These are phyloP conservation scores for Nipponia nippon DNA, from an alignment of 2,113 vertebrate genomes.

Conservation along the genomic window DNA sequence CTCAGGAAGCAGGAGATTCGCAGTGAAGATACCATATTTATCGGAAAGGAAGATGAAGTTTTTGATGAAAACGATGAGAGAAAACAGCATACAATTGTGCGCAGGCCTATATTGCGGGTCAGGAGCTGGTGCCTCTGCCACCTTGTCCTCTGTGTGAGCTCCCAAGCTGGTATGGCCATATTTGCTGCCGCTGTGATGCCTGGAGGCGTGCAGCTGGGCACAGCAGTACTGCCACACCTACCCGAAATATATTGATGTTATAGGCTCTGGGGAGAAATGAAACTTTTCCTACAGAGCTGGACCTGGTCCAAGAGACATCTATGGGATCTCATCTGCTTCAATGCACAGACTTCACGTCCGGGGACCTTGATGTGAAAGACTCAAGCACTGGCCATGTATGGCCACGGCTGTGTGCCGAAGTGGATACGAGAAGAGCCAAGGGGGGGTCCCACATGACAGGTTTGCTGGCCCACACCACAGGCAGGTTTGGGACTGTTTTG, in stretches of 20 bases:
- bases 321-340: no score
- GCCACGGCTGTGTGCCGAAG: not conserved
- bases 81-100: not conserved
- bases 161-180: not conserved
- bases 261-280: not conserved
- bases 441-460: not conserved
- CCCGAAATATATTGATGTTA: not conserved
- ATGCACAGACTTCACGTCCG: not conserved
- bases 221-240: not conserved
- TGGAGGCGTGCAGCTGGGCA: not conserved
- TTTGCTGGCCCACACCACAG: not conserved
- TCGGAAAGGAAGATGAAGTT: not conserved
- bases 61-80: not conserved
- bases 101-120: accelerated
- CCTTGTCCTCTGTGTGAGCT: not conserved
- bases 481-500: not conserved
- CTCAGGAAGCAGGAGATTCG: not conserved
- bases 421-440: accelerated
- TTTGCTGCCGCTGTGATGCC: not conserved
- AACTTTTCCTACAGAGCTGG: not conserved
- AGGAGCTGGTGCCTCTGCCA: not conserved
- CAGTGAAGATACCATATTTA: not conserved
- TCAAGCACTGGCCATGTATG: accelerated
- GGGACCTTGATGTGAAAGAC: not conserved
- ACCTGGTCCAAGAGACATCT: not conserved